Conservation (phyloP, 2,797 vertebrate genomes). For the Toxotes lorentzi region DNA sequence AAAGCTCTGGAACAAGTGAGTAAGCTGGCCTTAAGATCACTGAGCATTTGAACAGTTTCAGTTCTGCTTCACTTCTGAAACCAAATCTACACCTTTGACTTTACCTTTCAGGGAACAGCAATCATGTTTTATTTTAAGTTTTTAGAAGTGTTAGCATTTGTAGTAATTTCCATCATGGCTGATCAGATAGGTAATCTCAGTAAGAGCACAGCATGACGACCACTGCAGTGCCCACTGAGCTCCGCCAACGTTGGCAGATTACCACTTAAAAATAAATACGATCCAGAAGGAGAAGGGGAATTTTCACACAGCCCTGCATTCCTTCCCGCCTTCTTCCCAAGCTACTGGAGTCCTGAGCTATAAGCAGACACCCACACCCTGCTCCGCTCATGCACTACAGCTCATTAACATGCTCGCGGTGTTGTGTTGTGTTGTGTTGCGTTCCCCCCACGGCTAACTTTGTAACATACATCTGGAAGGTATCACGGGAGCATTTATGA, state of each 20-base stretch:
- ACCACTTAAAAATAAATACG: conserved; percentile 55
- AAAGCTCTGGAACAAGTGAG: neutral
- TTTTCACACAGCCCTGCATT: conserved; percentile 48
- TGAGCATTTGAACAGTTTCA: neutral
- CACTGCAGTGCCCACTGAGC: conserved; percentile 7
- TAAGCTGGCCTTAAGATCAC: neutral
- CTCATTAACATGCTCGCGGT: conserved; percentile 53
- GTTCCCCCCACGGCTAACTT: neutral
- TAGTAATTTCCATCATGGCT: neutral
- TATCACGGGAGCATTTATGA: conserved; percentile 45
- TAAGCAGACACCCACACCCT: conserved; percentile 18
- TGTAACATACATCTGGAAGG: conserved; percentile 71
- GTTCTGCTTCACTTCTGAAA: neutral
- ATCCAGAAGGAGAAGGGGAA: conserved; percentile 52
- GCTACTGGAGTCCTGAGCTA: conserved; percentile 26
- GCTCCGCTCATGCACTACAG: conserved; percentile 24
- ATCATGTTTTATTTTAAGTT: neutral
- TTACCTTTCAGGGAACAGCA: neutral
- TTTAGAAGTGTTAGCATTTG: neutral
- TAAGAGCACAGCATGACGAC: neutral
- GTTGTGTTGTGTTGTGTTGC: conserved; percentile 5
- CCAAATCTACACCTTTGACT: neutral
- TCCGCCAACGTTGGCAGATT: conserved; percentile 7
- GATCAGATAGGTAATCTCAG: neutral
- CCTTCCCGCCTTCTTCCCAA: conserved; percentile 37